Base-by-base conservation (phyloP, 2,113 vertebrate genomes). In the Aptenodytes patagonicus region DNA sequence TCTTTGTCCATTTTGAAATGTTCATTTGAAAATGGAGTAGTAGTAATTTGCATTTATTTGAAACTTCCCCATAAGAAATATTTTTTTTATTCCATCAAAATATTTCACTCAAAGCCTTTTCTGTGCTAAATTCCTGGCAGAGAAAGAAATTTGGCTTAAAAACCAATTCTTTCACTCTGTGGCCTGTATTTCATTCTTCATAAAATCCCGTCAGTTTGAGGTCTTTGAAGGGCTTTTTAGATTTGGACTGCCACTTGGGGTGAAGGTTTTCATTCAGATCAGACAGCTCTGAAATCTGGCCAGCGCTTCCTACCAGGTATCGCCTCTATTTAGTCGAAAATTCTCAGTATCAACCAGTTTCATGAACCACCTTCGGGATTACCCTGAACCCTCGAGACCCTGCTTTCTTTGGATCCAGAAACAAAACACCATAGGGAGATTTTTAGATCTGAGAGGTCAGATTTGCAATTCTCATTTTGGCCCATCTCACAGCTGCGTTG, bases 151-250 rank as follows among this genome's bases (percentile, higher is more conserved):
- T 73, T 24, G 81, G 72, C 64, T 93, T 89, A 52, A 89, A 92
- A 54, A 0, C 11, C 71, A 55, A 1, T 28, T 44, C 32, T 75
- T 83, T 75, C 14, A 5, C 55, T 84, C 42, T 17, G 25, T 44
- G 72, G 64, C 46, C 55, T 81, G 8, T n/a, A 18, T 87, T 93
- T 81, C 8, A 38, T 77, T 90, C 90, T 79, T 71, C 42, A n/a
- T 79, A 49, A 89, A 64, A 81, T 44, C 60, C 47, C 26, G 34
- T 87, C 80, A 78, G 55, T 92, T 7, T 94, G 83, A 58, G 51
- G 88, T 42, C 87, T 94, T 95, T 95, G 90, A 94, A 93, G 47
- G 13, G 38, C 32, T 69, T 89, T 86, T 83, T 75, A 64, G 29
- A 32, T 83, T 49, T 88, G 75, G 70, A 7, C 34, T 82, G 36